Evolutionary conservation across 1,140 invertebrate genomes (phyloP).

Genomic region (Chironomus tepperi): DNA sequence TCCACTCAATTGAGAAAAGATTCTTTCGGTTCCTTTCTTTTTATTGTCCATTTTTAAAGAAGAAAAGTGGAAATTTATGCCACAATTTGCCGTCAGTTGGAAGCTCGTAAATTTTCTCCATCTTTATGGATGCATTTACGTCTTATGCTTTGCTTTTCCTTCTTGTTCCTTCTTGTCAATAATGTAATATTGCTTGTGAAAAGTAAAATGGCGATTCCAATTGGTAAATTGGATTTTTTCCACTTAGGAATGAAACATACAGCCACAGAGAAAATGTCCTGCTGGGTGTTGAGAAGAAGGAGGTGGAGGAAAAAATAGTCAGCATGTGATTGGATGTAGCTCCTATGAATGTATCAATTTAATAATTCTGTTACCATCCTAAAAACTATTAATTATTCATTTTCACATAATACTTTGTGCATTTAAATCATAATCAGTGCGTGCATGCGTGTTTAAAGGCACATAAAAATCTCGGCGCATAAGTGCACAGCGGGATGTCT

Average conservation of each 20-base stretch:
- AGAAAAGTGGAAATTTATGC: slow-evolving; percentile 3
- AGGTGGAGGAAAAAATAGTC: background rate
- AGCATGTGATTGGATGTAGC: too few species aligned
- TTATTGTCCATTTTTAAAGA: background rate
- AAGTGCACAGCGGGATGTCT: background rate
- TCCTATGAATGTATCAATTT: background rate
- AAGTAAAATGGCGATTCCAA: slow-evolving; percentile 20
- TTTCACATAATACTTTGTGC: background rate
- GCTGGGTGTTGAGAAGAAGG: background rate
- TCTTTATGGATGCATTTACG: background rate
- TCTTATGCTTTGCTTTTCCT: background rate
- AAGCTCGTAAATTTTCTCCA: slow-evolving; percentile 17
- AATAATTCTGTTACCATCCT: background rate
- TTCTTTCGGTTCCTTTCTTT: background rate
- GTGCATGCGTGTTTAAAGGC: slow-evolving; percentile 16
- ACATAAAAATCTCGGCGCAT: background rate
- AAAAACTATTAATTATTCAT: slow-evolving; percentile 10
- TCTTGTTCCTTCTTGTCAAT: background rate
- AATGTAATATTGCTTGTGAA: slow-evolving; percentile 16
- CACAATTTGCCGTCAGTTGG: background rate
- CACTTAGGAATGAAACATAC: background rate
- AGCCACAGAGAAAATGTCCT: background rate
- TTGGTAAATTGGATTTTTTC: slow-evolving; percentile 21
- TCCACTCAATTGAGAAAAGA: slow-evolving; percentile 3
- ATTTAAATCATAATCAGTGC: background rate